phyloP scores from a whole-genome alignment of 1,140 invertebrate species.

The Amphibalanus amphitrite region DNA sequence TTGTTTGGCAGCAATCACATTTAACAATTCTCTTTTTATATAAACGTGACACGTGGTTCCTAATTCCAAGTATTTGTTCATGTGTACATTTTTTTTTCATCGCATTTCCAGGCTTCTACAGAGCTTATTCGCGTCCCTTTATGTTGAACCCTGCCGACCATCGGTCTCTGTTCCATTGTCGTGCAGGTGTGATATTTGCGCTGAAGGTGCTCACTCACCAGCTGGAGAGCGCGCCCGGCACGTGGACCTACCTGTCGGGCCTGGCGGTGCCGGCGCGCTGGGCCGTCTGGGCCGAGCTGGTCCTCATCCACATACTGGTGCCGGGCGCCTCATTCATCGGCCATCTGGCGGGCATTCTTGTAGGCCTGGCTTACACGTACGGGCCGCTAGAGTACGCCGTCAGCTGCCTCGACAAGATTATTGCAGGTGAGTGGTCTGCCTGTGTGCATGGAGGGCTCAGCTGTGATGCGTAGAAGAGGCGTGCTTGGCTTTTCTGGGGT shows the following conservation, averaged over 20 bases:
- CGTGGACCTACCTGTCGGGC: conserved; percentile 22
- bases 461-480: too few relatives aligned
- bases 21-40: too few relatives aligned
- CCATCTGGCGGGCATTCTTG: conserved; percentile 49
- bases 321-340: conserved; percentile 42
- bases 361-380: conserved; percentile 42
- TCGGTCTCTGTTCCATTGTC: conserved; percentile 6
- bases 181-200: conserved; percentile 39
- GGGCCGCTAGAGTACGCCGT: conserved; percentile 38
- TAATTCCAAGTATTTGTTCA: too few relatives aligned
- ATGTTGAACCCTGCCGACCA: too few relatives aligned
- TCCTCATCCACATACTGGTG: conserved; percentile 44
- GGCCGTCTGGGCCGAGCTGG: conserved; percentile 46
- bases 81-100: too few relatives aligned
- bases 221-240: conserved; percentile 28
- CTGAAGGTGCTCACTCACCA: conserved; percentile 43
- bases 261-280: conserved; percentile 39
- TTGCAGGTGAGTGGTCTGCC: not conserved
- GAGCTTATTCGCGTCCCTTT: too few relatives aligned
- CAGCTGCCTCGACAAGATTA: conserved; percentile 20
- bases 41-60: too few relatives aligned
- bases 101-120: too few relatives aligned
- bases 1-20: too few relatives aligned
- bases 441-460: too few relatives aligned
- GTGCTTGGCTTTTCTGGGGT: too few relatives aligned